phyloP scores from a whole-genome alignment of 1,140 invertebrate genomes.

The Delia radicum region DNA sequence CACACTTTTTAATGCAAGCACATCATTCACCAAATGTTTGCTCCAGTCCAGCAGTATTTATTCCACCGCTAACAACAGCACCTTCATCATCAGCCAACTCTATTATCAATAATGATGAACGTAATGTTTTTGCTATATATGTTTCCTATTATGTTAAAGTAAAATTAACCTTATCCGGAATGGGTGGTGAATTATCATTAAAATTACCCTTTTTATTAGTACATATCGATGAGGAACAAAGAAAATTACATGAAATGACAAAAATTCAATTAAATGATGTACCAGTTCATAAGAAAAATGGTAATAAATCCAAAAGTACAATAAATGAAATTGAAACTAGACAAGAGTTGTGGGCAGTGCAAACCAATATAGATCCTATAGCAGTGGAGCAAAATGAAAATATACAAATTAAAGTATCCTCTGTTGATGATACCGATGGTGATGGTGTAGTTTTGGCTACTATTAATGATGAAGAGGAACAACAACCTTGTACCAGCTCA shows the following conservation, averaged over 20 bases:
- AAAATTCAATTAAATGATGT: slow-evolving; percentile 42
- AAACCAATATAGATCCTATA: slow-evolving; percentile 36
- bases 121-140: slow-evolving; percentile 86
- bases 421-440: slow-evolving; percentile 26
- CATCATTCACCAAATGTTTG: slow-evolving; percentile 34
- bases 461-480: neutral
- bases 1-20: slow-evolving; percentile 40
- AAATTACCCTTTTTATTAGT: slow-evolving; percentile 77
- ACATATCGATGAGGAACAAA: slow-evolving; percentile 43
- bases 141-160: slow-evolving; percentile 89
- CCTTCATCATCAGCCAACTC: neutral
- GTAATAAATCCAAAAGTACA: slow-evolving; percentile 6
- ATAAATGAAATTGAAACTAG: neutral
- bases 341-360: neutral
- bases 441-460: neutral
- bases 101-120: slow-evolving; percentile 61
- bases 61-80: neutral
- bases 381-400: slow-evolving; percentile 40
- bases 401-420: slow-evolving; percentile 39
- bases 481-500: neutral
- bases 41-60: slow-evolving; percentile 38
- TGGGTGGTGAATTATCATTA: slow-evolving; percentile 75
- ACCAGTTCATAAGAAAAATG: slow-evolving; percentile 34
- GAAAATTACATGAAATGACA: slow-evolving; percentile 31
- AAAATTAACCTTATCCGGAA: slow-evolving; percentile 73